Conservation (phyloP, 1,140 invertebrate species). For the Trichogramma pretiosum region DNA sequence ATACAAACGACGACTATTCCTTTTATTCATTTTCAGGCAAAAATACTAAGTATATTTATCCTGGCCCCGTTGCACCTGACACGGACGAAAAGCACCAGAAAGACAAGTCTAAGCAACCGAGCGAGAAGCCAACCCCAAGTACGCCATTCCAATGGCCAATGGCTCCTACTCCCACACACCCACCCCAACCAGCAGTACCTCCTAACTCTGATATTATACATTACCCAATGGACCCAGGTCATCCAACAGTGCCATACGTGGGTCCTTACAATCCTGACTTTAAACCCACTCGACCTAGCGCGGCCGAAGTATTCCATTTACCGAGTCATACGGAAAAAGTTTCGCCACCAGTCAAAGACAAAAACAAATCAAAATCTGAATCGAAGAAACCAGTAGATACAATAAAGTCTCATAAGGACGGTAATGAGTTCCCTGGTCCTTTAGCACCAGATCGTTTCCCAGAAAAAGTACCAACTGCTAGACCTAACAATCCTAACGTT, state of each 20-base stretch:
- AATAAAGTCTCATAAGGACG: slow-evolving; percentile 30
- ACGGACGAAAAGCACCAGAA: slow-evolving; percentile 23
- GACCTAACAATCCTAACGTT: not conserved
- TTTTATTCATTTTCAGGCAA: too few species aligned
- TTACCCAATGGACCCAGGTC: slow-evolving; percentile 40
- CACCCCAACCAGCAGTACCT: slow-evolving; percentile 6
- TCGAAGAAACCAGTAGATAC: slow-evolving; percentile 37
- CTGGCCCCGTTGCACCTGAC: slow-evolving; percentile 29
- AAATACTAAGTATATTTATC: too few species aligned
- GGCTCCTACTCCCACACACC: not conserved
- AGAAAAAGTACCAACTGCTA: slow-evolving; percentile 13
- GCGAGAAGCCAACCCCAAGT: slow-evolving; percentile 22
- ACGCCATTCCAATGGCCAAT: not conserved
- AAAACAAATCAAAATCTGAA: slow-evolving; percentile 27
- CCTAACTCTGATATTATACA: slow-evolving; percentile 26
- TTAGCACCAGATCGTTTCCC: slow-evolving; percentile 32
- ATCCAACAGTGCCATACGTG: slow-evolving; percentile 36
- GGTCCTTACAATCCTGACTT: slow-evolving; percentile 44
- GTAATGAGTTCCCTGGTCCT: slow-evolving; percentile 33
- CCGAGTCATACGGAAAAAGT: slow-evolving; percentile 27
- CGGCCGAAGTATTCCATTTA: slow-evolving; percentile 37
- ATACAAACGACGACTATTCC: too few species aligned
- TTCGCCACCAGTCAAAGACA: slow-evolving; percentile 24
- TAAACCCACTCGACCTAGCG: slow-evolving; percentile 31
- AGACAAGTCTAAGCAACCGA: slow-evolving; percentile 25